phyloP scores from a whole-genome alignment of 1,140 invertebrate species.

The Zaprionus lachaisei region DNA sequence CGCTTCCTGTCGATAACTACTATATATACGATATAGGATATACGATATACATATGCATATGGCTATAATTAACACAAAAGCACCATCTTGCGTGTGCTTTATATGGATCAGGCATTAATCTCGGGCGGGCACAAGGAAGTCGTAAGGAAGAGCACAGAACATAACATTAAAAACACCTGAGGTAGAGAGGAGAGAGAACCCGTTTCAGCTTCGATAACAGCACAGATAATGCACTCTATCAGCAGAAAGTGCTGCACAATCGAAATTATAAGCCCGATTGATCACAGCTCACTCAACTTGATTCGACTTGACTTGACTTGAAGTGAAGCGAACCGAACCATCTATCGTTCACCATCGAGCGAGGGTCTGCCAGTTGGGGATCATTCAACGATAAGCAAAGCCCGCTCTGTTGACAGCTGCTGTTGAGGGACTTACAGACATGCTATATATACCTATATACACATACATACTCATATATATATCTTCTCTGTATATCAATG shows the following conservation, averaged over 20 bases:
- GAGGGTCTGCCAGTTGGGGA: slow-evolving; percentile 31
- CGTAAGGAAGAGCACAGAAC: slow-evolving; percentile 31
- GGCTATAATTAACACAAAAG: slow-evolving; percentile 56
- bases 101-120: slow-evolving; percentile 16
- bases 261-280: slow-evolving; percentile 60
- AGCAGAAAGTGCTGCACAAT: slow-evolving; percentile 34
- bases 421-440: slow-evolving; percentile 22
- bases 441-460: not conserved
- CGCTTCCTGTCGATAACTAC: slow-evolving; percentile 60
- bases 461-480: not conserved
- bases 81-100: slow-evolving; percentile 24
- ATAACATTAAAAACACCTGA: slow-evolving; percentile 15
- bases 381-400: slow-evolving; percentile 56
- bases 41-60: slow-evolving; percentile 23
- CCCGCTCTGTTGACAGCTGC: slow-evolving; percentile 48
- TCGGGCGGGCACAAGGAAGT: slow-evolving; percentile 38
- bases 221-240: slow-evolving; percentile 48
- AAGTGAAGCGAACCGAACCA: not conserved
- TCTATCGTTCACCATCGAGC: slow-evolving; percentile 17
- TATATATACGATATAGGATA: slow-evolving; percentile 38
- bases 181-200: not conserved
- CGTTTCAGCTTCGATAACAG: slow-evolving; percentile 30
- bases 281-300: slow-evolving; percentile 36
- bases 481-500: not conserved
- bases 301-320: not conserved